These are phyloP conservation scores for Phenacoccus solenopsis DNA, from an alignment of 1,140 invertebrate genomes.

Conservation along the genomic window DNA sequence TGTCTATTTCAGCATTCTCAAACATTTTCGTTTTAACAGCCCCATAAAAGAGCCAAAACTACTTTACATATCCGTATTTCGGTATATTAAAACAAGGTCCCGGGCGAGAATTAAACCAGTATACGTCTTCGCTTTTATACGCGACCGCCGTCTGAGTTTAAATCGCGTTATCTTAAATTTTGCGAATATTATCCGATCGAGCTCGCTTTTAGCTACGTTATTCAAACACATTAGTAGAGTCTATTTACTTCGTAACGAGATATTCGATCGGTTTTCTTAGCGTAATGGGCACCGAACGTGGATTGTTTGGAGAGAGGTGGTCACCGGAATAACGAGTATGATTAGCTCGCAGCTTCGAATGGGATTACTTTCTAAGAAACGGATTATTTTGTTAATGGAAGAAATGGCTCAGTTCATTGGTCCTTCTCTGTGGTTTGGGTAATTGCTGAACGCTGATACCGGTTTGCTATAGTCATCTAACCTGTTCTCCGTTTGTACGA, in stretches of 20 bases:
- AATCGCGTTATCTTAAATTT: neutral
- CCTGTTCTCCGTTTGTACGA: too few species aligned
- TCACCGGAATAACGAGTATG: too few species aligned
- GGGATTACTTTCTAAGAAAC: too few species aligned
- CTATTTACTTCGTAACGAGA: neutral
- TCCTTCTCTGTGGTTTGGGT: too few species aligned
- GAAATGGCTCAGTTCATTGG: too few species aligned
- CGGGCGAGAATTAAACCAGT: neutral
- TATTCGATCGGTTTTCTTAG: too few species aligned
- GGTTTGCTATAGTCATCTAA: too few species aligned
- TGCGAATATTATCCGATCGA: neutral
- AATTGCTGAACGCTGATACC: too few species aligned
- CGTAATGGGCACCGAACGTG: too few species aligned
- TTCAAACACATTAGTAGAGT: neutral
- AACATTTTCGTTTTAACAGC: neutral
- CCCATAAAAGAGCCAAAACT: neutral
- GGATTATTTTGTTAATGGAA: too few species aligned
- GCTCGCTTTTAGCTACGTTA: neutral
- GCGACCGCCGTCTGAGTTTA: neutral
- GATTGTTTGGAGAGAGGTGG: too few species aligned
- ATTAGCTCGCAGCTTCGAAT: too few species aligned
- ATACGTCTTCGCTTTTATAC: neutral
- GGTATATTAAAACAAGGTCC: neutral
- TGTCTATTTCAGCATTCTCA: constrained; percentile 1
- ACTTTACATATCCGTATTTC: neutral